Evolutionary conservation across 2,113 vertebrate species (phyloP).

Genomic region (Lycaon pictus): DNA sequence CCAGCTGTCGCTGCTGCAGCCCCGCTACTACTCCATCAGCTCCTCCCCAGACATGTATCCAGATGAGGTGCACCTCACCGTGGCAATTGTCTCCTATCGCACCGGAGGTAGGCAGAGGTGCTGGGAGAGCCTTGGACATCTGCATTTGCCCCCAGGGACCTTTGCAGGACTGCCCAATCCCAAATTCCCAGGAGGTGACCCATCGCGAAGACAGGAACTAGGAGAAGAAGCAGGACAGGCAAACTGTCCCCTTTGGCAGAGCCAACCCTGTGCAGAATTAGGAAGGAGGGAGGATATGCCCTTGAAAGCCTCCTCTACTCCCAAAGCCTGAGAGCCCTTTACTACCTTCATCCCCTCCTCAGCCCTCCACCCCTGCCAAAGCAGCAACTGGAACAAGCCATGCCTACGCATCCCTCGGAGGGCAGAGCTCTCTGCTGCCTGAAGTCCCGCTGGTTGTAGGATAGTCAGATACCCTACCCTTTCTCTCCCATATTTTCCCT

Average conservation of each 20-base stretch:
- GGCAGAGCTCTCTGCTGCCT: rapidly evolving
- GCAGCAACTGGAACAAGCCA: neutral
- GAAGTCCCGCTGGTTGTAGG: neutral
- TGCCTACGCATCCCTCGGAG: rapidly evolving
- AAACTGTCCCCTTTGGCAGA: neutral
- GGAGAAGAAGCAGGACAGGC: neutral
- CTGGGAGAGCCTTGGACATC: neutral
- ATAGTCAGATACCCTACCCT: too few species aligned
- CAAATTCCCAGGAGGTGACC: neutral
- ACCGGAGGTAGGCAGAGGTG: conserved; percentile 89
- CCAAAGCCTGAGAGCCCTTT: neutral
- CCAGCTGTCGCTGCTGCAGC: conserved; percentile 96
- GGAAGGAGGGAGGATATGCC: neutral
- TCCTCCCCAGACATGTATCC: conserved; percentile 96
- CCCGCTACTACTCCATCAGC: conserved; percentile 99
- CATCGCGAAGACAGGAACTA: neutral
- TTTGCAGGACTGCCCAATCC: neutral
- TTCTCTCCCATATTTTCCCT: neutral
- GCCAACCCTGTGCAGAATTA: neutral
- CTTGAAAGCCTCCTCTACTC: neutral
- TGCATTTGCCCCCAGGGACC: neutral
- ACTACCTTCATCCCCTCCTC: too few species aligned
- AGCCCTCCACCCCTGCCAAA: neutral
- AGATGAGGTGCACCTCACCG: conserved; percentile 97
- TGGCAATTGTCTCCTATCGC: conserved; percentile 96